Conservation (phyloP, 1,140 invertebrate species). For the Hyles vespertilio region DNA sequence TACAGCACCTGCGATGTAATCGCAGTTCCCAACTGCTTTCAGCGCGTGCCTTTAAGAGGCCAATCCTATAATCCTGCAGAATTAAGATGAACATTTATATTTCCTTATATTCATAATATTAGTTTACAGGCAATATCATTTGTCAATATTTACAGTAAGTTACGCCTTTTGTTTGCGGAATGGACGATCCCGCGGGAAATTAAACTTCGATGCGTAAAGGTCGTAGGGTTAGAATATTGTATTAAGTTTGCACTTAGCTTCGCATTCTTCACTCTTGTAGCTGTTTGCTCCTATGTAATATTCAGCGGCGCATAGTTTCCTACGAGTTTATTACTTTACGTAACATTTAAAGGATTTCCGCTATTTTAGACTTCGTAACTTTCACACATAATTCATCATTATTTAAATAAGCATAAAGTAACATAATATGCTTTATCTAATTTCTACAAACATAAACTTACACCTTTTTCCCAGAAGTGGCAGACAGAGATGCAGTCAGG, state of each 20-base stretch:
- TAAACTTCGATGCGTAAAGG: conserved; percentile 41
- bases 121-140: conserved; percentile 30
- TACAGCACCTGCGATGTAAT: conserved; percentile 16
- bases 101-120: conserved; percentile 22
- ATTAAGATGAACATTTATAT: not conserved
- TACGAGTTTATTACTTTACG: too few species aligned
- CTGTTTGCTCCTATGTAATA: not conserved
- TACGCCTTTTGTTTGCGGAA: conserved; percentile 40
- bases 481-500: too few species aligned
- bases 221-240: conserved; percentile 34
- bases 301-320: too few species aligned
- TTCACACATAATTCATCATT: too few species aligned
- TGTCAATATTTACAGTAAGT: conserved; percentile 32
- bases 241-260: conserved; percentile 18
- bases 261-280: not conserved
- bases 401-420: too few species aligned
- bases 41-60: conserved; percentile 14
- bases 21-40: conserved; percentile 24
- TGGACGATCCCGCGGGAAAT: conserved; percentile 43
- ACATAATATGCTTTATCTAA: too few species aligned
- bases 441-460: too few species aligned
- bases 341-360: too few species aligned
- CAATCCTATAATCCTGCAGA: conserved; percentile 13
- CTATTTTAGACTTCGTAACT: too few species aligned
- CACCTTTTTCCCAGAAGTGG: too few species aligned